Conservation (phyloP, 2,797 vertebrate species). For the Bufotes viridis region DNA sequence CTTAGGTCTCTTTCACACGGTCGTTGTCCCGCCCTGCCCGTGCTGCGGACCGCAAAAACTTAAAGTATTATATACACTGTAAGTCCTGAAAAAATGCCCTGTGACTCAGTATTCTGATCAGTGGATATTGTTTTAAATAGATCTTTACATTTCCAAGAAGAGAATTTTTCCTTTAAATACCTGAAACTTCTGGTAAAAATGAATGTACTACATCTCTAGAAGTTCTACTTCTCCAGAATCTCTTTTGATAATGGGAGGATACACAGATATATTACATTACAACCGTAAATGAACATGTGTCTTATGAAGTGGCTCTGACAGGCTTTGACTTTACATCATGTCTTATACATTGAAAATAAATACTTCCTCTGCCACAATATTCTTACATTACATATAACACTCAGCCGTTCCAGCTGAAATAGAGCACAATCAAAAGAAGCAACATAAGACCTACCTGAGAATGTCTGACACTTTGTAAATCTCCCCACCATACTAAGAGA, state of each 20-base stretch:
- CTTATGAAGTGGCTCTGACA: not conserved
- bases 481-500: slow-evolving; percentile 68
- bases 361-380: not conserved
- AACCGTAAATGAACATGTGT: not conserved
- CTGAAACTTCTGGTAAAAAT: not conserved
- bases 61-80: slow-evolving; percentile 1
- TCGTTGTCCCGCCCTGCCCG: too few species aligned
- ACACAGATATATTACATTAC: not conserved
- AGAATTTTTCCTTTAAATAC: not conserved
- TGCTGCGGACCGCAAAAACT: too few species aligned
- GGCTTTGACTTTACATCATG: not conserved
- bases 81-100: slow-evolving; percentile 24
- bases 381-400: not conserved
- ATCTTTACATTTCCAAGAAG: slow-evolving; percentile 39
- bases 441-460: slow-evolving; percentile 66
- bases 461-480: slow-evolving; percentile 51
- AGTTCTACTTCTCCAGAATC: not conserved
- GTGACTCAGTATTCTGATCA: slow-evolving; percentile 32
- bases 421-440: not conserved
- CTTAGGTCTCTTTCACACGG: too few species aligned
- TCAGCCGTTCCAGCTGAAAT: not conserved
- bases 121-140: slow-evolving; percentile 34
- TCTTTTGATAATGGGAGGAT: not conserved
- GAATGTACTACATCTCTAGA: not conserved
- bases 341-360: not conserved